Base-by-base conservation (phyloP, 30 jellyfish, hydroid and myxozoan genomes). In the Clytia hemisphaerica region DNA sequence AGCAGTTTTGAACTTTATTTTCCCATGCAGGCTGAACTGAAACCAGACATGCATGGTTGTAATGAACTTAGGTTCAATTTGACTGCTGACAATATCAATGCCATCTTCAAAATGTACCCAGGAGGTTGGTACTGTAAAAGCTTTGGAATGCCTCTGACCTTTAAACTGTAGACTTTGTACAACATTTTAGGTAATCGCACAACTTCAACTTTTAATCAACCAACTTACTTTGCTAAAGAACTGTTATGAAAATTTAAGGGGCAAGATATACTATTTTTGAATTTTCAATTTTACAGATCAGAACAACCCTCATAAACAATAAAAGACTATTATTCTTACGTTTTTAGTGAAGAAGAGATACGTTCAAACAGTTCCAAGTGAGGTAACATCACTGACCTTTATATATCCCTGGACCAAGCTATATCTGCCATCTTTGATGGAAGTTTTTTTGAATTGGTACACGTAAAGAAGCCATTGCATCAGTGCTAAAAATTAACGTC, bases 1-100 rank as follows among this genome's bases (percentile, higher is more conserved):
- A 42, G 12, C n/a, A 42, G 14, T 32, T 60, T 3, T 0, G 65
- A 15, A 14, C 16, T 54, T 35, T 28, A 24, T 4, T 34, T 51
- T 32, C 22, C 9, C 1, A 9, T 60, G 28, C 62, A 87, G 97
- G 97, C 94, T 25, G 97, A 87, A 66, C 60, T 87, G 30, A 79
- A 67, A 54, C 97, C 97, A 36, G 97, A 87, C 58, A 87, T 80
- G 93, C 97, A 87, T 79, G 97, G 97, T 6, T 87, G 97, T 67
- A 87, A 87, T 79, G 97, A 87, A 51, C 45, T 87, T 44, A 44
- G 94, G 37, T 87, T 87, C 63, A 87, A 87, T 45, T 53, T 87
- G 61, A 87, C 97, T 2, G 97, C 97, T 6, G 97, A 87, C 61
- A 87, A 91, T 69, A 87, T 87, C 38, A 93, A 79, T 16, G 94